phyloP scores from a whole-genome alignment of 2,113 vertebrate genomes.

The Mirounga angustirostris region DNA sequence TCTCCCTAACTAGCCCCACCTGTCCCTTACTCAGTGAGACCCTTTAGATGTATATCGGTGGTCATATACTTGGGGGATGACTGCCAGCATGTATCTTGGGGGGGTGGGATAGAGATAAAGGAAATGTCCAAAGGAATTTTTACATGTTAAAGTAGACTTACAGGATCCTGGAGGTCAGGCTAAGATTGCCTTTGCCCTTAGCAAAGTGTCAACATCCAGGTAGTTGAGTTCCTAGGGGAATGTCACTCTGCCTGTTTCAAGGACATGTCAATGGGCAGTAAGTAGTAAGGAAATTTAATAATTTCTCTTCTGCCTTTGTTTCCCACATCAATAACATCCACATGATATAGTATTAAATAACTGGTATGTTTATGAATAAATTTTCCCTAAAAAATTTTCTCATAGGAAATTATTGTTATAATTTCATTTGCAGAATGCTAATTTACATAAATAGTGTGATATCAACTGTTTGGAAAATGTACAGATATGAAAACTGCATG shows the following conservation, averaged over 20 bases:
- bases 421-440: background rate
- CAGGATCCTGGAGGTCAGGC: background rate
- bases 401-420: background rate
- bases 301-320: background rate
- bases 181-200: background rate
- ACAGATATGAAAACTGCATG: background rate
- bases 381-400: background rate
- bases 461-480: background rate
- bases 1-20: background rate
- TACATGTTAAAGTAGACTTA: background rate
- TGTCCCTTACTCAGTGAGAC: background rate
- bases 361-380: background rate
- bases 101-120: background rate
- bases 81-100: background rate
- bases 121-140: background rate
- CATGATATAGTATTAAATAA: background rate
- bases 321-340: background rate
- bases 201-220: background rate
- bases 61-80: too few species aligned
- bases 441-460: background rate
- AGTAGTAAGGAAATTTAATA: background rate
- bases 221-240: background rate
- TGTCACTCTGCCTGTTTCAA: background rate
- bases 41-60: background rate
- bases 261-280: background rate